Evolutionary conservation across 2,888 invertebrate genomes (phyloP).

Genomic region (Harpalus rubripes): DNA sequence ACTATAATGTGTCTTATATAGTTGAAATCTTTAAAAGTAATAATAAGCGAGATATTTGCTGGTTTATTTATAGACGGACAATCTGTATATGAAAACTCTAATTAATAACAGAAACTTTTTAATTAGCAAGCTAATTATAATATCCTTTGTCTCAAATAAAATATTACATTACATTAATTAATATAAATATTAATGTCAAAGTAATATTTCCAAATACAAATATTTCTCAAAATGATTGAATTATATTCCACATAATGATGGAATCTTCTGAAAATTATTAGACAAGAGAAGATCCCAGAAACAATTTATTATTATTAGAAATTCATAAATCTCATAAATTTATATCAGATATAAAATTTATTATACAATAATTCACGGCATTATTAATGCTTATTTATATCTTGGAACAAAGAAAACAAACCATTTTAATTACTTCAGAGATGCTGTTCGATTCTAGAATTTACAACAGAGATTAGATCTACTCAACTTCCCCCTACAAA

Average conservation of each 20-base stretch:
- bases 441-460: neutral
- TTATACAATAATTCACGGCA: conserved; percentile 41
- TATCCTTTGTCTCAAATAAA: too few relatives aligned
- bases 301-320: conserved; percentile 46
- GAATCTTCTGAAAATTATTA: conserved; percentile 20
- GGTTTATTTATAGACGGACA: too few relatives aligned
- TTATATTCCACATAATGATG: neutral
- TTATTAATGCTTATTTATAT: conserved; percentile 46
- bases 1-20: too few relatives aligned
- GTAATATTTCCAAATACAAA: neutral
- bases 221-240: neutral
- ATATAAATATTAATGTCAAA: neutral
- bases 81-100: too few relatives aligned
- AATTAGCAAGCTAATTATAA: too few relatives aligned
- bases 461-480: conserved; percentile 1
- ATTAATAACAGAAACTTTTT: too few relatives aligned
- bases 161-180: too few relatives aligned
- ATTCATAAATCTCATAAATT: conserved; percentile 36
- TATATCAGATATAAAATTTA: conserved; percentile 35
- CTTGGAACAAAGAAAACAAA: neutral
- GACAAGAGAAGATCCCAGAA: neutral
- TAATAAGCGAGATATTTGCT: too few relatives aligned
- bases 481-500: neutral
- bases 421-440: conserved; percentile 18
- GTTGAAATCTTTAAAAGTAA: too few relatives aligned